These are phyloP conservation scores for Rhopilema esculentum DNA, from an alignment of 30 jellyfish, hydroid and myxozoan species.

Conservation along the genomic window DNA sequence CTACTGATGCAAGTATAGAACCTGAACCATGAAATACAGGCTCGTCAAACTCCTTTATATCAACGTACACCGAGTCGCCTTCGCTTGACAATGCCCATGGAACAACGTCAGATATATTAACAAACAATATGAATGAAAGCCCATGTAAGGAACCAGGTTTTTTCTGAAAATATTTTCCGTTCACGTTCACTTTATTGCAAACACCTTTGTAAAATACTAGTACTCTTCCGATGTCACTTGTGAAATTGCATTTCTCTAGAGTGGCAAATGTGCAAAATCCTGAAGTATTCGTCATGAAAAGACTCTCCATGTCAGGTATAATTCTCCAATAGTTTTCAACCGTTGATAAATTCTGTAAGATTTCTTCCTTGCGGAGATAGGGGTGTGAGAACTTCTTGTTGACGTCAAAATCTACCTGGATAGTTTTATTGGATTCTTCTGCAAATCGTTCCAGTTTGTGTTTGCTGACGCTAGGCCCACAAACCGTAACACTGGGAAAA, in stretches of 20 bases:
- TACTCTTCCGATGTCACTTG: no score
- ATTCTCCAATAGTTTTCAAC: slow-evolving; percentile 3
- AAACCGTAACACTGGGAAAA: slow-evolving; percentile 20
- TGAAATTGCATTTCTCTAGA: background rate
- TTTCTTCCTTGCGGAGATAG: background rate
- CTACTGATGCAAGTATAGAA: slow-evolving; percentile 30
- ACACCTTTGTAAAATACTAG: slow-evolving; percentile 7
- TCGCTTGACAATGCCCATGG: background rate
- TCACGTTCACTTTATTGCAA: slow-evolving; percentile 36
- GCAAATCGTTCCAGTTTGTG: background rate
- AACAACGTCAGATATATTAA: slow-evolving; percentile 17
- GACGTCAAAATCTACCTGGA: background rate
- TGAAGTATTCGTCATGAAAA: background rate
- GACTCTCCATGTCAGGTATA: background rate
- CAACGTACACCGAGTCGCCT: slow-evolving; percentile 34
- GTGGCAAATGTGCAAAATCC: slow-evolving; percentile 2
- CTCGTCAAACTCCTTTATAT: slow-evolving; percentile 27
- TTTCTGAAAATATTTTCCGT: slow-evolving; percentile 27
- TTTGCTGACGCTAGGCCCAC: slow-evolving; percentile 19
- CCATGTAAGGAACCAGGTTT: slow-evolving; percentile 51
- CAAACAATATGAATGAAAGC: slow-evolving; percentile 14
- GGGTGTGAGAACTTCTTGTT: background rate
- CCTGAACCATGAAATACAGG: slow-evolving; percentile 13
- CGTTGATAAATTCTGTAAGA: background rate
- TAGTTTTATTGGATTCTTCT: background rate